A percentile compares a stretch with the other conserved stretches of the same genome.
phyloP scores from a whole-genome alignment of 2,113 vertebrate genomes.

The Neodon shergylaensis region DNA sequence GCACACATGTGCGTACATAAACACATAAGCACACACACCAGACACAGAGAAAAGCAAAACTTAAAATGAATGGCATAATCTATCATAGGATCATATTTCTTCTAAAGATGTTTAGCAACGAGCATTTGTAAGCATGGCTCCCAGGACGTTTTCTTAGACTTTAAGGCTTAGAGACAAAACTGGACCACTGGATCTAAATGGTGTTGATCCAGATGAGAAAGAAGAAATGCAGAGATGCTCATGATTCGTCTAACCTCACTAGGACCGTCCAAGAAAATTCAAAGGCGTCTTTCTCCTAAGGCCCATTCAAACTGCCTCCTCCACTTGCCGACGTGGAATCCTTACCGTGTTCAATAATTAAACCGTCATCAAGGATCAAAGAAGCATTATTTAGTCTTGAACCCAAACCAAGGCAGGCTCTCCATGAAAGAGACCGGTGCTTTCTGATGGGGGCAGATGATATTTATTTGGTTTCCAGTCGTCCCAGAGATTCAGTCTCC shows the following conservation, averaged over 20 bases:
- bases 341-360: slow-evolving; percentile 38
- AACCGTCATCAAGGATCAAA: slow-evolving; percentile 41
- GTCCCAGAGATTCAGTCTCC: slow-evolving; percentile 68
- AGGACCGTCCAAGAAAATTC: not conserved
- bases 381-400: slow-evolving; percentile 46
- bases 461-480: slow-evolving; percentile 71
- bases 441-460: not conserved
- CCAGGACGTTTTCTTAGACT: not conserved
- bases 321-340: not conserved
- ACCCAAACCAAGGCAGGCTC: slow-evolving; percentile 34
- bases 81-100: slow-evolving; percentile 16
- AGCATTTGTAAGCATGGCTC: not conserved
- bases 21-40: not conserved
- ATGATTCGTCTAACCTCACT: not conserved
- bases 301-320: not conserved
- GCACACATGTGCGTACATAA: not conserved
- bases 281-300: slow-evolving; percentile 5
- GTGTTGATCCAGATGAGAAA: not conserved
- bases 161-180: not conserved
- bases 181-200: not conserved
- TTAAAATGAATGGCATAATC: not conserved
- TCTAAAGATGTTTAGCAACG: slow-evolving; percentile 19
- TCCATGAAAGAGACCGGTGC: slow-evolving; percentile 56
- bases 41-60: not conserved
- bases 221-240: not conserved